A percentile compares a stretch with the other conserved stretches of the same genome.
phyloP scores from a whole-genome alignment of 2,888 invertebrate genomes.

The Netelia inedita region DNA sequence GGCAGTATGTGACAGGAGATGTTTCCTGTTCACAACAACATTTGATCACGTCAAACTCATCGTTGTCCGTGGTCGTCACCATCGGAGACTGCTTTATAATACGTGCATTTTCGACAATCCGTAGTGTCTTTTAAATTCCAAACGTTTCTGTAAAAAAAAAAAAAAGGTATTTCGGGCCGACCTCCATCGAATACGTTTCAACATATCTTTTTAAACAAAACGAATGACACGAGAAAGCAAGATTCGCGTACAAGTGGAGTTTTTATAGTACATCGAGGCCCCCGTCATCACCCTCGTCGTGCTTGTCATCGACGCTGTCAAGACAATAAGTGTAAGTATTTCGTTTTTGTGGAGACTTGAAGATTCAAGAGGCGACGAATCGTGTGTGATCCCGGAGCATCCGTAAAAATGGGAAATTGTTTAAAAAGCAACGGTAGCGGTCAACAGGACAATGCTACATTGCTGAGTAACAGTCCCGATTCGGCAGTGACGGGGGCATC shows the following conservation, averaged over 20 bases:
- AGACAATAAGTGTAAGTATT: neutral
- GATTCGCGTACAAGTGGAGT: neutral
- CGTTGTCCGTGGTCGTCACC: conserved; percentile 12
- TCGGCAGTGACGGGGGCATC: conserved; percentile 78
- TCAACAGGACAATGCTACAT: conserved; percentile 83
- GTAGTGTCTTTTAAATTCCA: too few relatives aligned
- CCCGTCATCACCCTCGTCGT: neutral
- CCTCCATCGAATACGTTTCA: neutral
- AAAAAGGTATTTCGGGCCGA: too few relatives aligned
- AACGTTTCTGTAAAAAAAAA: too few relatives aligned
- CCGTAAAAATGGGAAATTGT: conserved; percentile 89
- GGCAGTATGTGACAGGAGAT: conserved; percentile 65
- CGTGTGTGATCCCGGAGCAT: neutral
- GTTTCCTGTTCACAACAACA: conserved; percentile 61
- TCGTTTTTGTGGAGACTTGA: neutral
- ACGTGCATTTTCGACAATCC: too few relatives aligned
- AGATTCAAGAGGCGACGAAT: too few relatives aligned
- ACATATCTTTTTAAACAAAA: too few relatives aligned
- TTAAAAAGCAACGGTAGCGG: conserved; percentile 86
- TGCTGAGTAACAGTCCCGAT: conserved; percentile 81
- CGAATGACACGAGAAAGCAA: too few relatives aligned
- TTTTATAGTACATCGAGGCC: neutral
- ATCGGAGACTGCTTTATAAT: neutral
- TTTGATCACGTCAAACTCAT: conserved; percentile 39
- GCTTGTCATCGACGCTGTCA: neutral